Conservation (phyloP, 1,140 invertebrate species). For the Trigoniulus corallinus region DNA sequence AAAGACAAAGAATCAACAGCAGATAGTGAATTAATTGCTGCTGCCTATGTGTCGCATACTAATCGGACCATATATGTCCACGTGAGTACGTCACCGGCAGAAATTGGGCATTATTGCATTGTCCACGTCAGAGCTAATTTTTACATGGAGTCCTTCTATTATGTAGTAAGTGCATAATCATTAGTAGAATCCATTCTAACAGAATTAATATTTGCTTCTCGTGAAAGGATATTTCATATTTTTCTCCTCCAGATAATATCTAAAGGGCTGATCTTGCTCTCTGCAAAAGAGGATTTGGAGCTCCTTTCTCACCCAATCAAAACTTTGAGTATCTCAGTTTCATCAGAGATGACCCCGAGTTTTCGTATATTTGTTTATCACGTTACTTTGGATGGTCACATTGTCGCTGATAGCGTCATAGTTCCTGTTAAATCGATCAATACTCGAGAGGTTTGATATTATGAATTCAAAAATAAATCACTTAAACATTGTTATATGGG, state of each 20-base stretch:
- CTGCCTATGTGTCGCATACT: slow-evolving; percentile 18
- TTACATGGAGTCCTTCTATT: slow-evolving; percentile 26
- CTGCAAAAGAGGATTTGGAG: slow-evolving; percentile 19
- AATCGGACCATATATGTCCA: slow-evolving; percentile 24
- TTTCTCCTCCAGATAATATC: slow-evolving; percentile 24
- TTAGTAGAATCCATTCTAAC: background rate
- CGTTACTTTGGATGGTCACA: slow-evolving; percentile 27
- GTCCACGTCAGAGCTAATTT: slow-evolving; percentile 32
- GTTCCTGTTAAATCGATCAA: slow-evolving; percentile 37
- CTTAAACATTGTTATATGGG: background rate
- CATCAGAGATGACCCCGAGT: slow-evolving; percentile 38
- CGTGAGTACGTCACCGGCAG: slow-evolving; percentile 21
- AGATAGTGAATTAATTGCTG: slow-evolving; percentile 17
- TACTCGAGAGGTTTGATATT: slow-evolving; percentile 26
- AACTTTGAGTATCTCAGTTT: slow-evolving; percentile 29
- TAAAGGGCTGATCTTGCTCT: slow-evolving; percentile 29
- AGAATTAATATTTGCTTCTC: background rate
- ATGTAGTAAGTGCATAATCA: slow-evolving; percentile 24
- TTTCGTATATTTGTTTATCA: slow-evolving; percentile 38
- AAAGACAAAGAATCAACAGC: slow-evolving; percentile 19
- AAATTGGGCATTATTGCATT: slow-evolving; percentile 29
- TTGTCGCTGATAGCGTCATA: slow-evolving; percentile 36
- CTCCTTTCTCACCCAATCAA: slow-evolving; percentile 19
- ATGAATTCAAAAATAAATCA: background rate
- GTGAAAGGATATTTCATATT: background rate